Evolutionary conservation across 2,888 invertebrate species (phyloP).

Genomic region (Protophormia terraenovae): DNA sequence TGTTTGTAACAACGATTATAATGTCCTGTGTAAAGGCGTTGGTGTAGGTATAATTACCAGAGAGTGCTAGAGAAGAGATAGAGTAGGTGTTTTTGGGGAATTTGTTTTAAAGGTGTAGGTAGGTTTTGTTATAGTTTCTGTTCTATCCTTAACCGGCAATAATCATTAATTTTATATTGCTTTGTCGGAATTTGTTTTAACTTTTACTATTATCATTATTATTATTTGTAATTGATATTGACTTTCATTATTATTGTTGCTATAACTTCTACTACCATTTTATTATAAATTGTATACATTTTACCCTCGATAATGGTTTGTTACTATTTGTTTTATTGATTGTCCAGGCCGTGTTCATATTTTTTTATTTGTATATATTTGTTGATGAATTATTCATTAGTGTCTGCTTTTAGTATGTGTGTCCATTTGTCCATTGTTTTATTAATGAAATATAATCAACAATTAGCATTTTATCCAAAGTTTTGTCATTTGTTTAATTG

Average conservation of each 20-base stretch:
- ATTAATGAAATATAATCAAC: constrained; percentile 38
- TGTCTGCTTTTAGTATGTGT: background rate
- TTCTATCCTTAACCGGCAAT: constrained; percentile 13
- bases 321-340: constrained; percentile 32
- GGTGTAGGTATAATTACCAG: background rate
- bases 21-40: background rate
- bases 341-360: background rate
- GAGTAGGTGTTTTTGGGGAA: background rate
- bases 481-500: constrained; percentile 43
- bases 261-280: background rate
- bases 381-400: constrained; percentile 31
- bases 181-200: constrained; percentile 14
- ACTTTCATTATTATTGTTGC: constrained; percentile 12
- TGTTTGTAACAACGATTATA: background rate
- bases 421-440: constrained; percentile 12
- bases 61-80: no score
- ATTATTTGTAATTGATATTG: constrained; percentile 56
- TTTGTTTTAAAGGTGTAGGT: background rate
- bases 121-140: background rate
- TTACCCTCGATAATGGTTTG: background rate
- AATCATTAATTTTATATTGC: constrained; percentile 55
- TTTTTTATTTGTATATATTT: background rate
- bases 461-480: constrained; percentile 46
- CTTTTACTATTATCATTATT: constrained; percentile 41
- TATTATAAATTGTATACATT: constrained; percentile 4